Evolutionary conservation across 2,888 invertebrate genomes (phyloP), one percentile per base, ranked within the genome.

Genomic region (Catocala sponsa): DNA sequence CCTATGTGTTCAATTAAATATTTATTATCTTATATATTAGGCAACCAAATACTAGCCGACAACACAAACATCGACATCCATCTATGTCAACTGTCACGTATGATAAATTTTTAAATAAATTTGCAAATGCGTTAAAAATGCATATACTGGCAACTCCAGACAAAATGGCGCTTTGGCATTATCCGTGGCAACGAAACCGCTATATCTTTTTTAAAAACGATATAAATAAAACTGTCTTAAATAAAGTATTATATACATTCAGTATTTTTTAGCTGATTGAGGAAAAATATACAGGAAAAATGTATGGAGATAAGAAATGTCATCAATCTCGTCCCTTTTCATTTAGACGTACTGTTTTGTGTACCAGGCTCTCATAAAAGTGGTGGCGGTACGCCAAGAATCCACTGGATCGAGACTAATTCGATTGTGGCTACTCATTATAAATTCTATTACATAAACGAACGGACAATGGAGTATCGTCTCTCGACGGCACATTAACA

Each of bases 271-370:
- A 54, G 46, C 33, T 12, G 61, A 52, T 61, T 61, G 64, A 64
- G 70, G 65, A 70, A 68, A 64, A 70, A 38, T 46, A 43, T 67
- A 55, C 49, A 67, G 56, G 48, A 61, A 65, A 65, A 67, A 58
- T 65, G 47, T 63, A 65, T 51, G 61, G 50, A 71, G 65, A 71
- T 71, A 62, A 71, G 68, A 59, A 63, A 63, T 54, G 55, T 65
- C 62, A 75, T 72, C 68, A 60, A 75, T 74, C 63, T 63, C 54
- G 64, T 64, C 56, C 64, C 58, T 70, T 68, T 68, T 62, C 61
- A 73, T 65, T 71, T 74, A 65, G 65, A 47, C 44, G 60, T 73
- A 47, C 65, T 61, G 59, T 62, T 54, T 43, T 50, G 50, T 49
- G 12, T 47, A 62, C 53, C 32, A 54, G 13, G 54, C 6, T 13